Conservation (phyloP, 2,113 vertebrate species). For the Coptodon bakossiorum region DNA sequence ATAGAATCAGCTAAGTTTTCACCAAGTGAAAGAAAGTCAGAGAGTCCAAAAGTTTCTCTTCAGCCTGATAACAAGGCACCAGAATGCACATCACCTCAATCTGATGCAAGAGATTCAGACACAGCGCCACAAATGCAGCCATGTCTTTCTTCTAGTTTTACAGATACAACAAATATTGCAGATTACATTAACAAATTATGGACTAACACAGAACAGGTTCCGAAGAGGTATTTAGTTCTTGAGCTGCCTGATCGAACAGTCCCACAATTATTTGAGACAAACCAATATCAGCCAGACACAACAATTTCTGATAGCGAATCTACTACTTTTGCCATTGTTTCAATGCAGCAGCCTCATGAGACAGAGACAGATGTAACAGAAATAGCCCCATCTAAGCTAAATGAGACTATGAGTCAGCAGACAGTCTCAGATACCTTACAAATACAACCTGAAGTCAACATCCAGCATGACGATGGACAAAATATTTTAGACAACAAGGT, state of each 20-base stretch:
- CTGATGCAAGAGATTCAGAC: not conserved
- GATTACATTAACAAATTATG: slow-evolving; percentile 5
- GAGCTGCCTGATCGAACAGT: not conserved
- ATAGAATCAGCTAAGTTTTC: not conserved
- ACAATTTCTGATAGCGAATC: not conserved
- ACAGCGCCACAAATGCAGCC: not conserved
- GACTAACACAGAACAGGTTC: slow-evolving; percentile 3
- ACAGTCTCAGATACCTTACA: not conserved
- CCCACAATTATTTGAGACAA: not conserved
- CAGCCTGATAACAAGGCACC: not conserved
- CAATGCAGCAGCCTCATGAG: not conserved
- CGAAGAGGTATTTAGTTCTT: slow-evolving; percentile 43
- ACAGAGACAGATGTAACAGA: not conserved
- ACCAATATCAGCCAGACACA: not conserved
- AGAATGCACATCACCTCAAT: not conserved
- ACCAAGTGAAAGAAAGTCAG: not conserved
- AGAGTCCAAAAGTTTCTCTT: not conserved
- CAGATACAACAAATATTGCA: not conserved
- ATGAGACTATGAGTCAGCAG: not conserved
- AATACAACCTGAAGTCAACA: not conserved
- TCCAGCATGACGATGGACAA: not conserved
- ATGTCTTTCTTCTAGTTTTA: not conserved
- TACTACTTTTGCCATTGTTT: not conserved
- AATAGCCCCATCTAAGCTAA: not conserved
- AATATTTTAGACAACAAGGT: not conserved